phyloP scores from a whole-genome alignment of 2,797 vertebrate species.

The Amphiprion clarkii region DNA sequence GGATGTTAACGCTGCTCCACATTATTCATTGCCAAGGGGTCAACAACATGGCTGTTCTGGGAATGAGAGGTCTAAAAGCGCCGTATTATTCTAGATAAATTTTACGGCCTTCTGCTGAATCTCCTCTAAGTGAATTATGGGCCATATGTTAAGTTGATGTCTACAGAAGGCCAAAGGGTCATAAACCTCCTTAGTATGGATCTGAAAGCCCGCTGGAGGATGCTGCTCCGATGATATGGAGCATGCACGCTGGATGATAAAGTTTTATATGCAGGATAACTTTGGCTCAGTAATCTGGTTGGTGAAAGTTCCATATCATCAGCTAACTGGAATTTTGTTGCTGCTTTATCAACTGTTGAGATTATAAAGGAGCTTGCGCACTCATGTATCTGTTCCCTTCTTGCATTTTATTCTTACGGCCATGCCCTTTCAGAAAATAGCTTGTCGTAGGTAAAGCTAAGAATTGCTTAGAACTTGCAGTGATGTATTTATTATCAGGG shows the following conservation, averaged over 20 bases:
- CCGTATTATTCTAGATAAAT: constrained; percentile 44
- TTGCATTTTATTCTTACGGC: too few relatives aligned
- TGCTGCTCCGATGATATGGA: constrained; percentile 29
- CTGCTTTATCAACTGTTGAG: neutral
- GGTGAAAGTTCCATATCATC: neutral
- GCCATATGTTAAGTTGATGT: constrained; percentile 40
- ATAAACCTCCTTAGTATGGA: constrained; percentile 47
- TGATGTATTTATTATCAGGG: too few relatives aligned
- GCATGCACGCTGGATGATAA: constrained; percentile 37
- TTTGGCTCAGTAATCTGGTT: constrained; percentile 9
- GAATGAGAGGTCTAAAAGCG: constrained; percentile 54
- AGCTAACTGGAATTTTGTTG: constrained; percentile 7
- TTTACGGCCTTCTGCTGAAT: constrained; percentile 49
- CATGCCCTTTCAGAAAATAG: too few relatives aligned
- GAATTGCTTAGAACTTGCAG: too few relatives aligned
- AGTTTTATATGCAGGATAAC: constrained; percentile 25
- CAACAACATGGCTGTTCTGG: constrained; percentile 55
- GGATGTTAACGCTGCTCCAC: constrained; percentile 40
- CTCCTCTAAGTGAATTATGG: constrained; percentile 54
- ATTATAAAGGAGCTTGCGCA: neutral
- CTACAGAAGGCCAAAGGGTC: constrained; percentile 43
- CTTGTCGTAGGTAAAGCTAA: too few relatives aligned
- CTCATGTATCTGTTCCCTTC: too few relatives aligned
- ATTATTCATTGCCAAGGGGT: constrained; percentile 65
- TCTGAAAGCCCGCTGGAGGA: constrained; percentile 27